Evolutionary conservation across 1,140 invertebrate genomes (phyloP).

Genomic region (Drosophila punjabiensis): DNA sequence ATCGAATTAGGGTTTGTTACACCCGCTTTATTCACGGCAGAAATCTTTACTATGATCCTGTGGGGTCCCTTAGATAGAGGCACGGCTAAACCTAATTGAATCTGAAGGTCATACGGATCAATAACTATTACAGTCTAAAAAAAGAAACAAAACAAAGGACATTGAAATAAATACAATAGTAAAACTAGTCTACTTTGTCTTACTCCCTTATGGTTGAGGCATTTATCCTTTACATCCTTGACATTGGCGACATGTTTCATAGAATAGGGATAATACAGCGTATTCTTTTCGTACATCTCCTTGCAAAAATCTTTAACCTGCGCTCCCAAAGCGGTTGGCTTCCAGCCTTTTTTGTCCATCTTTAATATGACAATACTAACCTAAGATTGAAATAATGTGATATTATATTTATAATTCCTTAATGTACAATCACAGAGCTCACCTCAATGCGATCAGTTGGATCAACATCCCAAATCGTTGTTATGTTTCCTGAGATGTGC

Average conservation of each 20-base stretch:
- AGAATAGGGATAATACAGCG: conserved; percentile 4
- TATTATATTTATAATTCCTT: background rate
- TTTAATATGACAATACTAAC: background rate
- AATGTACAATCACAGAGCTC: no score
- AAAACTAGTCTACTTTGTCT: background rate
- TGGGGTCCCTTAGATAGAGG: background rate
- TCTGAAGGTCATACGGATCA: background rate
- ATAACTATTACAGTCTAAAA: background rate
- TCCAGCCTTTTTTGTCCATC: background rate
- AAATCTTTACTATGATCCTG: background rate
- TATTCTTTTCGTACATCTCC: conserved; percentile 1
- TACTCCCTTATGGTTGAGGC: background rate
- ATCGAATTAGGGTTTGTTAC: background rate
- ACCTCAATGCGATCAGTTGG: background rate
- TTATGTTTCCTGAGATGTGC: background rate
- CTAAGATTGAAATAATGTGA: background rate
- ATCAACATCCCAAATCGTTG: background rate
- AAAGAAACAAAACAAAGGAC: background rate
- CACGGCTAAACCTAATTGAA: background rate
- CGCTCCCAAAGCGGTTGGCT: background rate
- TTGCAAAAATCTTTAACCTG: background rate
- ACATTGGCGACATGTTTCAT: background rate
- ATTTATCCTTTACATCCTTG: conserved; percentile 1
- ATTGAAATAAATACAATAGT: background rate
- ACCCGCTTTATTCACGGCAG: background rate